Evolutionary conservation across 2,888 invertebrate genomes (phyloP).

Genomic region (Amaurobius ferox): DNA sequence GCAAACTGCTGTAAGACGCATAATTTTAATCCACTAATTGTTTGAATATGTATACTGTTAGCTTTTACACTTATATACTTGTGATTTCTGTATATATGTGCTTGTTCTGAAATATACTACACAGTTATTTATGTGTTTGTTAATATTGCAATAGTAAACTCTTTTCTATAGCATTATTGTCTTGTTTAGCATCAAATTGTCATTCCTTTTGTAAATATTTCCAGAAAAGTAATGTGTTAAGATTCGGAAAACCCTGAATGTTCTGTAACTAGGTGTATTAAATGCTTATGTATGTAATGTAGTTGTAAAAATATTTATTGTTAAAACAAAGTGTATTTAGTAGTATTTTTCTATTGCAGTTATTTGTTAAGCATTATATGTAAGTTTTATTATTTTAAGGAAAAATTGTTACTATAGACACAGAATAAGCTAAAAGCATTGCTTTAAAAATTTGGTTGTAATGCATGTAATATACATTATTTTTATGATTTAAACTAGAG

Average conservation of each 20-base stretch:
- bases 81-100: background rate
- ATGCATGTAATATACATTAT: no score
- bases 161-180: background rate
- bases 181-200: background rate
- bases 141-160: background rate
- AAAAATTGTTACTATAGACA: no score
- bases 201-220: background rate
- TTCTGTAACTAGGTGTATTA: slow-evolving; percentile 22
- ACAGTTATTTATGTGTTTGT: background rate
- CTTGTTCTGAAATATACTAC: background rate
- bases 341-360: slow-evolving; percentile 63
- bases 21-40: background rate
- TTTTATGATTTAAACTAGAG: no score
- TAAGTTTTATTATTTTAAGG: no score
- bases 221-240: background rate
- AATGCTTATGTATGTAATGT: slow-evolving; percentile 28
- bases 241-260: slow-evolving; percentile 7
- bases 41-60: background rate
- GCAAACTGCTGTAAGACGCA: background rate
- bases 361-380: slow-evolving; percentile 29
- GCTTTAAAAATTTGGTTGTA: no score
- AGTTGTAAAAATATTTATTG: slow-evolving; percentile 61
- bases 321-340: slow-evolving; percentile 34
- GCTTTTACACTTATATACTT: background rate
- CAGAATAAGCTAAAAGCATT: no score